A percentile compares a stretch with the other conserved stretches of the same genome.
phyloP scores from a whole-genome alignment of 2,797 vertebrate species.

The Spondyliosoma cantharus region DNA sequence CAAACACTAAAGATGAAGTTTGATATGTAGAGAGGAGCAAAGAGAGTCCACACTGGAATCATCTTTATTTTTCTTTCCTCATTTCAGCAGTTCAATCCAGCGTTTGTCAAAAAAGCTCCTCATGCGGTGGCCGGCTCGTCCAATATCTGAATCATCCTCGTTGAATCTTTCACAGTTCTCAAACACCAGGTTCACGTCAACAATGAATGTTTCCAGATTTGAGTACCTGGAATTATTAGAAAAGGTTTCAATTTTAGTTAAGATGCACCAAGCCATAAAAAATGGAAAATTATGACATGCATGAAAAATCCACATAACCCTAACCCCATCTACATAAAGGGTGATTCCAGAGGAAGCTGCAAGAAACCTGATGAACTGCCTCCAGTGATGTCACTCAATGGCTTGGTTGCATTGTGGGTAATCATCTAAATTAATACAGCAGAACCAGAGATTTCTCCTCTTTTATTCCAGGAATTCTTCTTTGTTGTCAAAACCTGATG shows the following conservation, averaged over 20 bases:
- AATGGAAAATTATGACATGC: not conserved
- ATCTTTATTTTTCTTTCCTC: constrained; percentile 48
- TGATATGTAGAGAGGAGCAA: constrained; percentile 37
- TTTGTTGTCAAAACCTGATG: too few relatives aligned
- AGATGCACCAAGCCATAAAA: not conserved
- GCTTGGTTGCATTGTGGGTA: too few relatives aligned
- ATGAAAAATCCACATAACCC: not conserved
- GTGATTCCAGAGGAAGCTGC: too few relatives aligned
- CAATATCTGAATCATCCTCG: constrained; percentile 97
- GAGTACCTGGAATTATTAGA: constrained; percentile 86
- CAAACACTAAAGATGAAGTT: constrained; percentile 21
- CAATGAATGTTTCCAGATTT: constrained; percentile 91
- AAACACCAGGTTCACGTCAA: constrained; percentile 96
- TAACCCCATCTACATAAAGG: too few relatives aligned
- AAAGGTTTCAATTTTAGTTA: not conserved
- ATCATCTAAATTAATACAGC: too few relatives aligned
- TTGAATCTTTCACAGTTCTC: constrained; percentile 99
- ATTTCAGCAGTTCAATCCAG: constrained; percentile 93
- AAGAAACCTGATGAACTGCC: too few relatives aligned
- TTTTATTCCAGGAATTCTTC: too few relatives aligned
- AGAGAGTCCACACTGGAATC: not conserved
- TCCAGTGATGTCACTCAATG: too few relatives aligned
- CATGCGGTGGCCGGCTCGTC: constrained; percentile 96
- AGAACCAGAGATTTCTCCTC: too few relatives aligned
- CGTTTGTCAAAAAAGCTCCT: constrained; percentile 96